Conservation (phyloP, 2,797 vertebrate genomes). For the Florisuga fusca region DNA sequence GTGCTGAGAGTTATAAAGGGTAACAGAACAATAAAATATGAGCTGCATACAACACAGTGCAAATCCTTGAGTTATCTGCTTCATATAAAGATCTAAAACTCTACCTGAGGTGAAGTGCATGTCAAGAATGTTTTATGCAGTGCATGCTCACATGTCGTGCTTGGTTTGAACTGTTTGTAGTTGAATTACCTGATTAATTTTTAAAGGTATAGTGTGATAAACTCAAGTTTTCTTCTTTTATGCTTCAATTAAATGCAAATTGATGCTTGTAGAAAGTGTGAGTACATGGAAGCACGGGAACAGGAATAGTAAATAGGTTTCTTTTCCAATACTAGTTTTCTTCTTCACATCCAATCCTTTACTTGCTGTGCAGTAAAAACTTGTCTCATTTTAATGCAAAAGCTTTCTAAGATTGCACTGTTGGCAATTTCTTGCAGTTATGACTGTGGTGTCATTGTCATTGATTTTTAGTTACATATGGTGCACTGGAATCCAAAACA, state of each 20-base stretch:
- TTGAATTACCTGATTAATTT: background rate
- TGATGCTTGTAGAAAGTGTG: background rate
- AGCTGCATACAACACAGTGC: background rate
- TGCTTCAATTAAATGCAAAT: background rate
- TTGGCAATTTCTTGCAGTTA: background rate
- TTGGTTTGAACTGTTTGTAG: background rate
- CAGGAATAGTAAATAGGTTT: background rate
- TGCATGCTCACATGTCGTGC: background rate
- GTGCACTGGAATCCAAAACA: conserved; percentile 99
- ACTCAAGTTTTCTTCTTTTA: background rate
- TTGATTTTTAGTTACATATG: conserved; percentile 88
- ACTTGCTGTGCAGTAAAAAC: background rate
- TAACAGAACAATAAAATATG: background rate
- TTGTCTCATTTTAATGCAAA: background rate
- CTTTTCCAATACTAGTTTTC: background rate
- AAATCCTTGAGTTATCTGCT: background rate
- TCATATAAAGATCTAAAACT: background rate
- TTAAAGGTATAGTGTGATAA: background rate
- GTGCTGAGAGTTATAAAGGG: rapidly evolving
- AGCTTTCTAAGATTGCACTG: background rate
- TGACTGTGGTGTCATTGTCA: background rate
- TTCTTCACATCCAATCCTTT: background rate
- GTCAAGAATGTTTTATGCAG: background rate
- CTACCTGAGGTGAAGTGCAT: background rate
- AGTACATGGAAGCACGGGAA: background rate